A percentile compares a stretch with the other conserved stretches of the same genome.
Conservation (phyloP, 2,888 invertebrate species). For the Bembecia ichneumoniformis region DNA sequence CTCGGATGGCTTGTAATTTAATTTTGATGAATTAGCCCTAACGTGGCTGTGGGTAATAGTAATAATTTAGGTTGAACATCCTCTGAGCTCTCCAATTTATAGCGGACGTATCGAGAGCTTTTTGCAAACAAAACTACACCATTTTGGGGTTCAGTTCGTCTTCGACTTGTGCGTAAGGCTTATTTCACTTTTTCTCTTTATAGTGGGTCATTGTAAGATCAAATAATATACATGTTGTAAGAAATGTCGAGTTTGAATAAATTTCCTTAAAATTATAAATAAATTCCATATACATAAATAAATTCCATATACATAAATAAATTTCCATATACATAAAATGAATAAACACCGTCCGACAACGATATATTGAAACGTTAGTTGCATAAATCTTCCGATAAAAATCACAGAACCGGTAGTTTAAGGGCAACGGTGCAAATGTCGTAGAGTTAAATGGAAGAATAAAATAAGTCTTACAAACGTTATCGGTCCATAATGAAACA, state of each 20-base stretch:
- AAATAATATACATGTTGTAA: background rate
- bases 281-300: too few species aligned
- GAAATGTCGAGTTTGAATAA: background rate
- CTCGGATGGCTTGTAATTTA: slow-evolving; percentile 44
- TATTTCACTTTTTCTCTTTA: too few species aligned
- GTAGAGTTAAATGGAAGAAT: background rate
- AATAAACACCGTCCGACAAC: background rate
- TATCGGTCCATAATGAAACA: too few species aligned
- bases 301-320: too few species aligned
- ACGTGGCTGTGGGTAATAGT: slow-evolving; percentile 40
- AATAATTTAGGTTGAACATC: slow-evolving; percentile 19
- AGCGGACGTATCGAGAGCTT: slow-evolving; percentile 39
- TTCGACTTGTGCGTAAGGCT: slow-evolving; percentile 3
- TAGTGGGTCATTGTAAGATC: background rate
- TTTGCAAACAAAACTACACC: slow-evolving; percentile 31
- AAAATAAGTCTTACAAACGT: too few species aligned
- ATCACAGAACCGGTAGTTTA: background rate
- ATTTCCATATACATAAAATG: background rate
- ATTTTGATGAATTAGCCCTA: slow-evolving; percentile 56
- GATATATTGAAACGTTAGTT: background rate
- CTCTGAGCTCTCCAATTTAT: slow-evolving; percentile 37
- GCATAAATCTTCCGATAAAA: background rate
- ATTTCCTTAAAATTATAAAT: too few species aligned
- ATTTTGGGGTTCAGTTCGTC: slow-evolving; percentile 34
- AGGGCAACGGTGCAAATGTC: background rate